These are phyloP conservation scores for Acanthosepion esculentum DNA, from an alignment of 2,888 invertebrate genomes.

Conservation along the genomic window DNA sequence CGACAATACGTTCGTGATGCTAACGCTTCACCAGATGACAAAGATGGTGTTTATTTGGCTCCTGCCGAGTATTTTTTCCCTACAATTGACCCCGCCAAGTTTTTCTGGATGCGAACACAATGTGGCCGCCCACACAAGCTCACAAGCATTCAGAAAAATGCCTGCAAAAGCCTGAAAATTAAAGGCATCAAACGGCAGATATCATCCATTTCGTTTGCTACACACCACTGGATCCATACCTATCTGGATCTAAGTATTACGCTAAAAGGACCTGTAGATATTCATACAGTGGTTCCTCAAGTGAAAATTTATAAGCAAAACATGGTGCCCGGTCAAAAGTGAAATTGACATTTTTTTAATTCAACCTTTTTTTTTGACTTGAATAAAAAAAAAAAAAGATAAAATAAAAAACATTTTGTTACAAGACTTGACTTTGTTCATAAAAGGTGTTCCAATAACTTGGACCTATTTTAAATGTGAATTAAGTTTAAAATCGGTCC, in stretches of 20 bases:
- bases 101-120: slow-evolving; percentile 61
- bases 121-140: slow-evolving; percentile 61
- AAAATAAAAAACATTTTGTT: too few species aligned
- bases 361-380: too few species aligned
- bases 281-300: slow-evolving; percentile 56
- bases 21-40: slow-evolving; percentile 51
- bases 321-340: background rate
- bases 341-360: background rate
- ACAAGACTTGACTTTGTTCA: too few species aligned
- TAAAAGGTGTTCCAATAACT: too few species aligned
- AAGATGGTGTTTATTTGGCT: slow-evolving; percentile 61
- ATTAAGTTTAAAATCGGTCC: too few species aligned
- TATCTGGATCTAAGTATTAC: slow-evolving; percentile 63
- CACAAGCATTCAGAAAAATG: slow-evolving; percentile 59
- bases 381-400: background rate
- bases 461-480: too few species aligned
- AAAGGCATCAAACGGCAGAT: slow-evolving; percentile 58
- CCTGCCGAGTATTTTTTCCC: slow-evolving; percentile 70
- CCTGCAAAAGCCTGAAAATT: slow-evolving; percentile 64
- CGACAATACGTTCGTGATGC: slow-evolving; percentile 56
- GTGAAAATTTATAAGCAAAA: slow-evolving; percentile 53
- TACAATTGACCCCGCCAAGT: slow-evolving; percentile 65
- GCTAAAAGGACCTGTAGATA: slow-evolving; percentile 59
- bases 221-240: slow-evolving; percentile 70
- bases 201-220: slow-evolving; percentile 60